Conservation (phyloP, 92 coral and sea anemone species). For the Epizoanthus ramosus region DNA sequence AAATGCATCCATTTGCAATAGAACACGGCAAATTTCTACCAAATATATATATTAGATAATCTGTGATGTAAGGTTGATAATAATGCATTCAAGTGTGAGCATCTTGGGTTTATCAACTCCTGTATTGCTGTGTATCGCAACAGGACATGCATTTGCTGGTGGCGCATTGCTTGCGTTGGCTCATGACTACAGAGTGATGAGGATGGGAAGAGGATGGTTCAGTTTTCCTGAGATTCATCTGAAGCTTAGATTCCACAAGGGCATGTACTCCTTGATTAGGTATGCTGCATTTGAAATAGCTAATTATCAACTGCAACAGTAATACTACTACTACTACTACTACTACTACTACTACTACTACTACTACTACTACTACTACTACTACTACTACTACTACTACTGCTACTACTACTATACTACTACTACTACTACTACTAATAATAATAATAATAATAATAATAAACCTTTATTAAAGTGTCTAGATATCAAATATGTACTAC, state of each 20-base stretch:
- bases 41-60: neutral
- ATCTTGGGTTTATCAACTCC: neutral
- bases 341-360: too few species aligned
- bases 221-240: constrained; percentile 73
- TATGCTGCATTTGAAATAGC: constrained; percentile 1
- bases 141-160: constrained; percentile 84
- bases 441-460: too few species aligned
- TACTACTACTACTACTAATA: too few species aligned
- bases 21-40: too few species aligned
- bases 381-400: too few species aligned
- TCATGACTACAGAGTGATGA: constrained; percentile 81
- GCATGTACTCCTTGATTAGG: constrained; percentile 56
- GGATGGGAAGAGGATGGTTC: constrained; percentile 75
- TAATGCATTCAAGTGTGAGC: neutral
- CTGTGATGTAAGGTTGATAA: neutral
- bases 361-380: too few species aligned
- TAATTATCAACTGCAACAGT: too few species aligned
- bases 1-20: too few species aligned
- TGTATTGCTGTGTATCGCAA: neutral
- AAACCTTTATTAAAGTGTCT: too few species aligned
- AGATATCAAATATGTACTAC: too few species aligned
- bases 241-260: constrained; percentile 39
- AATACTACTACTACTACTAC: too few species aligned
- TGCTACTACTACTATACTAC: too few species aligned
- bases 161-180: constrained; percentile 67